Evolutionary conservation across 2,888 invertebrate species (phyloP).

Genomic region (Argyresthia albistria): DNA sequence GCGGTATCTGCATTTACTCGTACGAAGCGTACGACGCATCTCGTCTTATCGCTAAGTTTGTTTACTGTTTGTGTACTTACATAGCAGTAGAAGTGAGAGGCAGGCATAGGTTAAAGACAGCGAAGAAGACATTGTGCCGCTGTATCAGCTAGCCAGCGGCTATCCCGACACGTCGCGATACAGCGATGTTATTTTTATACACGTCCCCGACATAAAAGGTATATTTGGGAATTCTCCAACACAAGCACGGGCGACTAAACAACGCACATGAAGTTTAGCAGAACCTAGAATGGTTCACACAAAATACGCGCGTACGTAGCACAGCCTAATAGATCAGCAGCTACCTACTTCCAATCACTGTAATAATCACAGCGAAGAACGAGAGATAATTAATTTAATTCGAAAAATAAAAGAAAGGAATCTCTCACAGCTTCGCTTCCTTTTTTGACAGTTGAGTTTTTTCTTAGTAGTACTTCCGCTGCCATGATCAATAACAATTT

Average conservation of each 20-base stretch:
- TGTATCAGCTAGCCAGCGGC: no score
- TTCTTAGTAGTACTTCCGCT: no score
- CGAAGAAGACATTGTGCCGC: no score
- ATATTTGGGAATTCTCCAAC: constrained; percentile 59
- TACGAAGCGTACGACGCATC: no score
- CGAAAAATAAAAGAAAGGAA: neutral
- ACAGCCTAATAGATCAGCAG: neutral
- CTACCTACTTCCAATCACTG: neutral
- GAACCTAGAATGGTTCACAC: constrained; percentile 19
- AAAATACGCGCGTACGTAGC: neutral
- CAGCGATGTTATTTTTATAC: constrained; percentile 66
- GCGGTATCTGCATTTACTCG: no score
- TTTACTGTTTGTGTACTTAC: constrained; percentile 25
- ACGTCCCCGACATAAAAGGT: constrained; percentile 63
- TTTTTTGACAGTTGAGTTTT: no score
- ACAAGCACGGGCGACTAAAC: constrained; percentile 52
- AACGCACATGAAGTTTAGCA: constrained; percentile 15
- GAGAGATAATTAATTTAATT: neutral
- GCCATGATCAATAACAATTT: no score
- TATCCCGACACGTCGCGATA: constrained; percentile 37
- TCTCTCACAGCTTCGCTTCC: neutral
- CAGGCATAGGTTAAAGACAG: constrained; percentile 9
- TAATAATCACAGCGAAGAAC: neutral
- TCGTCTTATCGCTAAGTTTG: no score
- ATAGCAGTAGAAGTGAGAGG: constrained; percentile 30